Base-by-base conservation (phyloP, 2,113 vertebrate species). In the Hippocampus zosterae region DNA sequence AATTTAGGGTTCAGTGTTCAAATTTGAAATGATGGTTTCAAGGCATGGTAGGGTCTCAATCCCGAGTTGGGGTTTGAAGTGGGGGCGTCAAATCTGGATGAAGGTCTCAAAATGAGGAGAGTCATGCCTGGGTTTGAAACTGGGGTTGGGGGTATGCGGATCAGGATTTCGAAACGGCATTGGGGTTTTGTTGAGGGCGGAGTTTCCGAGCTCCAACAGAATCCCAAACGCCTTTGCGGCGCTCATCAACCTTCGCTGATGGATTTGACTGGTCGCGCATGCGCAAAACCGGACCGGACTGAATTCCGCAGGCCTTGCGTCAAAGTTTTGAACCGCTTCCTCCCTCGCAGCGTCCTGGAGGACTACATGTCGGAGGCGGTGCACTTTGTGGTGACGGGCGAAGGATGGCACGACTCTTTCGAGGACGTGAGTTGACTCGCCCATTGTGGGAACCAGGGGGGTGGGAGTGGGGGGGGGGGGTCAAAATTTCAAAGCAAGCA, bases 351-450 rank as follows among this genome's bases (percentile, higher is more conserved):
- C 4, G 85, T 77, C 29, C 88, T 95, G 0, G 94, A 96, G 84
- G 95, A 96, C 63, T 96, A 96, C 72, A 96, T 97, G 95, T 93
- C 90, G 0, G 94, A 96, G 48, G 92, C 91, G 65, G 95, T 97
- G 56, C 95, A 96, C 84, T 96, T 94, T 69, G 95, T 97, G 63
- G 88, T 96, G 84, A 96, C 95, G 0, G 92, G 93, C 21, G 93
- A 96, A 77, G 94, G 95, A 4, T 96, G 95, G 95, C 94, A 96
- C 3, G 92, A 93, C 74, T 91, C 92, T 18, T 97, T 97, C 75
- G 94, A 97, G 74, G 95, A 96, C 25, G 95, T 95, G 78, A 94
- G 93, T 85, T 19, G 2, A 27, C 15, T 8, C 16, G 2, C 15
- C 40, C 5, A 37, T 37, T 37, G 33, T 37, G 33, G 33, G 33